phyloP scores from a whole-genome alignment of 1,140 invertebrate species.

The Triops cancriformis region DNA sequence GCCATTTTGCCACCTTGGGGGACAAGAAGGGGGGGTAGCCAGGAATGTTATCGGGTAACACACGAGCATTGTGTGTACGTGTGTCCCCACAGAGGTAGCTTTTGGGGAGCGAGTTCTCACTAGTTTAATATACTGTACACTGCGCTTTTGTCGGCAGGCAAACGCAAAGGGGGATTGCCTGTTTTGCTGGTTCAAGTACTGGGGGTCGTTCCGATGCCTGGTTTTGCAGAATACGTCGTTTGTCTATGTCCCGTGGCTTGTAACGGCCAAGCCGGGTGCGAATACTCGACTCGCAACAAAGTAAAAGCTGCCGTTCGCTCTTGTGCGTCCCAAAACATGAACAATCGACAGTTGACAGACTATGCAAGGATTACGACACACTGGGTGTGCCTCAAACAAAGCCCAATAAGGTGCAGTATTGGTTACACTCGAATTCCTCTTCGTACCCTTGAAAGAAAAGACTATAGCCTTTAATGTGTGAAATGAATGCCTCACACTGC shows the following conservation, averaged over 20 bases:
- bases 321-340: not conserved
- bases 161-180: not conserved
- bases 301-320: not conserved
- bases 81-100: not conserved
- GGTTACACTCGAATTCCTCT: not conserved
- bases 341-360: not conserved
- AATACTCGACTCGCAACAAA: not conserved
- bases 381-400: not conserved
- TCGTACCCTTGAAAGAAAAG: too few relatives aligned
- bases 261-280: not conserved
- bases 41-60: constrained; percentile 2
- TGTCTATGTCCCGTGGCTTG: constrained; percentile 21
- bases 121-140: not conserved
- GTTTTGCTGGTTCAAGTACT: not conserved
- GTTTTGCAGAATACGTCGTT: constrained; percentile 25
- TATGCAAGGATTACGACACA: constrained; percentile 4
- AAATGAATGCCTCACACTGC: not conserved
- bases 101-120: not conserved
- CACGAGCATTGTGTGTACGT: not conserved
- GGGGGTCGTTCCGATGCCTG: constrained; percentile 27
- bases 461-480: not conserved
- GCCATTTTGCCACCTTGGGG: not conserved
- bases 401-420: not conserved
- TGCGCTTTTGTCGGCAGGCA: not conserved
- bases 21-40: not conserved